Evolutionary conservation across 2,888 invertebrate species (phyloP).

Genomic region (Lumbricus terrestris): DNA sequence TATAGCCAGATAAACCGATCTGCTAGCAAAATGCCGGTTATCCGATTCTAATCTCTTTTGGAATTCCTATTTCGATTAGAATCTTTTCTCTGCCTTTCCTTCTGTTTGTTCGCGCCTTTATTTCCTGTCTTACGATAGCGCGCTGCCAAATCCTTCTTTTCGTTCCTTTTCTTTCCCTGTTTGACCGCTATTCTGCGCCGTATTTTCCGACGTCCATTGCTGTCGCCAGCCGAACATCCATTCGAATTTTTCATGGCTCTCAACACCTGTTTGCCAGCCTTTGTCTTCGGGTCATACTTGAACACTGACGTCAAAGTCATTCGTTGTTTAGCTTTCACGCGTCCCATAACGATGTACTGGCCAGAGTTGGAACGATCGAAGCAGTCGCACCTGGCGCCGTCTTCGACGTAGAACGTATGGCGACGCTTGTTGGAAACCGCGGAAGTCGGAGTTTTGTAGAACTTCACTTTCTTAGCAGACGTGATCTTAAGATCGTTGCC

Average conservation of each 20-base stretch:
- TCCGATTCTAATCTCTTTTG: not conserved
- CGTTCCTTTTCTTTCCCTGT: not conserved
- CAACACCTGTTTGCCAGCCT: not conserved
- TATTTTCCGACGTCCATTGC: not conserved
- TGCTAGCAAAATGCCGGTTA: not conserved
- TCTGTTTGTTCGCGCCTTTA: not conserved
- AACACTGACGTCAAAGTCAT: not conserved
- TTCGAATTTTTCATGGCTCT: not conserved
- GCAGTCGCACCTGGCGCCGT: constrained; percentile 5
- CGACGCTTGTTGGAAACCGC: not conserved
- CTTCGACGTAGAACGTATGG: not conserved
- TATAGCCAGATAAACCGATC: not conserved
- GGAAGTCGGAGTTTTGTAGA: not conserved
- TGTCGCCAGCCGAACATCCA: not conserved
- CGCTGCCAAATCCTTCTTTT: not conserved
- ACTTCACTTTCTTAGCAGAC: not conserved
- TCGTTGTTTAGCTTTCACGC: not conserved
- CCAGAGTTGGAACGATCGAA: not conserved
- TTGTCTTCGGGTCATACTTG: not conserved
- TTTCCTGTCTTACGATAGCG: not conserved
- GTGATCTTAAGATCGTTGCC: constrained; percentile 7
- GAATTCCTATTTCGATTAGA: constrained; percentile 1
- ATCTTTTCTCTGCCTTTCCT: not conserved
- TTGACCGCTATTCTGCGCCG: not conserved
- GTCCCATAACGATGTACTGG: not conserved